Evolutionary conservation across 1,140 invertebrate genomes (phyloP).

Genomic region (Ectropis grisescens): DNA sequence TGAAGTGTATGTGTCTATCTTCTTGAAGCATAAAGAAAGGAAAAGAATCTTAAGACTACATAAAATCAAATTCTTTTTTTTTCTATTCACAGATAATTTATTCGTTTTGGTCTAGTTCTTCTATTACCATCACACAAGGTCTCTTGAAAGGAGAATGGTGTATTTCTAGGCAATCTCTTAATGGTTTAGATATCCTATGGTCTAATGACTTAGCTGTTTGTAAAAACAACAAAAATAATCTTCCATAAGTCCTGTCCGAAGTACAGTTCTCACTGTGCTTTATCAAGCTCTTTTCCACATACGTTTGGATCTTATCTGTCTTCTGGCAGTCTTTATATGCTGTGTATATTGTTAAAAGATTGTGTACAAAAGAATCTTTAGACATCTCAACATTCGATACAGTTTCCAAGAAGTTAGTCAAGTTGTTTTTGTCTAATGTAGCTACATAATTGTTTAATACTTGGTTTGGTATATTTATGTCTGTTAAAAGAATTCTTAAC

Average conservation of each 20-base stretch:
- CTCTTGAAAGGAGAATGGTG: conserved; percentile 30
- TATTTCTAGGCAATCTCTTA: conserved; percentile 19
- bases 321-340: conserved; percentile 31
- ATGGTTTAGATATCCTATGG: conserved; percentile 1
- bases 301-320: conserved; percentile 20
- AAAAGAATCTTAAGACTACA: no score
- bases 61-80: no score
- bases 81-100: no score
- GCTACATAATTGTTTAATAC: conserved; percentile 29
- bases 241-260: conserved; percentile 31
- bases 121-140: conserved; percentile 24
- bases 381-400: conserved; percentile 17
- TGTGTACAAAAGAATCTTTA: conserved; percentile 19
- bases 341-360: conserved; percentile 22
- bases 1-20: no score
- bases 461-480: conserved; percentile 14
- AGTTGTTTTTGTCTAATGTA: no score
- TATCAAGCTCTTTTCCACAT: conserved; percentile 17
- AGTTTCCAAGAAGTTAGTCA: conserved; percentile 20
- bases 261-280: conserved; percentile 9
- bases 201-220: conserved; percentile 16
- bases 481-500: conserved; percentile 20
- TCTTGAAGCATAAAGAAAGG: no score
- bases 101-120: no score
- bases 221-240: conserved; percentile 25